These are phyloP conservation scores for Beris chalybata DNA, from an alignment of 2,888 invertebrate species.

Conservation along the genomic window DNA sequence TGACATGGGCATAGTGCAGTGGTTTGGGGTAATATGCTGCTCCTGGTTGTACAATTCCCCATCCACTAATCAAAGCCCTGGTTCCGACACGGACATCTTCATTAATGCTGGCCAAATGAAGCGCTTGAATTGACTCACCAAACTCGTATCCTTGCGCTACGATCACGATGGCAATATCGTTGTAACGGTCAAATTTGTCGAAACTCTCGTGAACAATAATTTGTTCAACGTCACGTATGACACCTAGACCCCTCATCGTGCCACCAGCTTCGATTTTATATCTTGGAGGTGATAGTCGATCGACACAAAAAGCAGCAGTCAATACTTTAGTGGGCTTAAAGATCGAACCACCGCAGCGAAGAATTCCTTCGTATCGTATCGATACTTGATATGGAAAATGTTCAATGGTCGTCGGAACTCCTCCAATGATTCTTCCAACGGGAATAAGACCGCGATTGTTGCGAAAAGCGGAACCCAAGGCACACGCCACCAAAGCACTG, in stretches of 20 bases:
- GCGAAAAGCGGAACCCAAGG: slow-evolving; percentile 3
- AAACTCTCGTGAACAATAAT: slow-evolving; percentile 56
- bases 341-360: slow-evolving; percentile 60
- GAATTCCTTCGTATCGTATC: slow-evolving; percentile 47
- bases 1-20: slow-evolving; percentile 56
- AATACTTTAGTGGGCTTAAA: slow-evolving; percentile 42
- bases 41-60: slow-evolving; percentile 41
- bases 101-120: slow-evolving; percentile 52
- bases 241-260: slow-evolving; percentile 50
- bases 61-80: slow-evolving; percentile 33
- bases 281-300: slow-evolving; percentile 37
- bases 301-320: slow-evolving; percentile 18
- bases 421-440: slow-evolving; percentile 36
- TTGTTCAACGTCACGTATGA: slow-evolving; percentile 29
- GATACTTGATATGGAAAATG: slow-evolving; percentile 32
- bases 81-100: slow-evolving; percentile 35
- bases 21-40: slow-evolving; percentile 42
- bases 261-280: slow-evolving; percentile 60
- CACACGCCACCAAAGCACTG: background rate
- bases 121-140: slow-evolving; percentile 50
- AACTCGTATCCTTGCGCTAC: slow-evolving; percentile 56
- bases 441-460: slow-evolving; percentile 6
- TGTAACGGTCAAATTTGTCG: slow-evolving; percentile 59
- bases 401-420: slow-evolving; percentile 29
- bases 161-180: slow-evolving; percentile 62